A percentile compares a stretch with the other conserved stretches of the same genome.
phyloP scores from a whole-genome alignment of 2,888 invertebrate genomes.

The Tetragonula carbonaria region DNA sequence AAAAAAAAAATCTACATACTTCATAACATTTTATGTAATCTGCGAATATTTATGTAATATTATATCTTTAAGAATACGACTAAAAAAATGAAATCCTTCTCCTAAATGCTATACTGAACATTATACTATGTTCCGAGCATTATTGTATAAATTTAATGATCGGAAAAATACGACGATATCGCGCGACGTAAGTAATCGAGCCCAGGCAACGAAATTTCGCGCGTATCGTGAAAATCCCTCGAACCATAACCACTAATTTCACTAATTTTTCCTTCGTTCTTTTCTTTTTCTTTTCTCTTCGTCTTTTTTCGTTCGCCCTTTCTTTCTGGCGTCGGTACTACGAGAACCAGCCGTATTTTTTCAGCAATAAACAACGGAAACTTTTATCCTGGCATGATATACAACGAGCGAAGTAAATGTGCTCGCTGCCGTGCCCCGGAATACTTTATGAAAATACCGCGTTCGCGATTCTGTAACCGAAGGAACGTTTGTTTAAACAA shows the following conservation, averaged over 20 bases:
- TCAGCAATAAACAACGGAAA: slow-evolving; percentile 57
- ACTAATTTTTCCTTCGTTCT: slow-evolving; percentile 45
- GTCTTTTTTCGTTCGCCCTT: not conserved
- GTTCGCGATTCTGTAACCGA: slow-evolving; percentile 2
- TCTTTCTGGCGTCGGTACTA: not conserved
- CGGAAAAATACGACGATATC: not conserved
- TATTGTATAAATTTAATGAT: not conserved
- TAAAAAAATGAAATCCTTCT: too few relatives aligned
- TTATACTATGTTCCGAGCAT: too few relatives aligned
- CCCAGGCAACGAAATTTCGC: slow-evolving; percentile 35
- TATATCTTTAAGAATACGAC: too few relatives aligned
- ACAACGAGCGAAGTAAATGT: slow-evolving; percentile 51
- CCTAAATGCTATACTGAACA: too few relatives aligned
- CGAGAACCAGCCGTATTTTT: slow-evolving; percentile 48
- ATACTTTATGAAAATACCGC: slow-evolving; percentile 60
- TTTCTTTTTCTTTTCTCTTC: not conserved
- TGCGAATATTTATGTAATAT: too few relatives aligned
- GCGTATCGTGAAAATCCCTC: slow-evolving; percentile 49
- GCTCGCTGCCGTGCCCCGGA: slow-evolving; percentile 29
- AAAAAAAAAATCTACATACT: too few relatives aligned
- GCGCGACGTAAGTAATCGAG: not conserved
- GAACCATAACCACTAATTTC: slow-evolving; percentile 57
- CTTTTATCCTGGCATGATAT: slow-evolving; percentile 59
- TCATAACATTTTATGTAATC: too few relatives aligned
- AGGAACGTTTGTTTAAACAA: slow-evolving; percentile 17